Evolutionary conservation across 2,113 vertebrate genomes (phyloP).

Genomic region (Anseranas semipalmata): DNA sequence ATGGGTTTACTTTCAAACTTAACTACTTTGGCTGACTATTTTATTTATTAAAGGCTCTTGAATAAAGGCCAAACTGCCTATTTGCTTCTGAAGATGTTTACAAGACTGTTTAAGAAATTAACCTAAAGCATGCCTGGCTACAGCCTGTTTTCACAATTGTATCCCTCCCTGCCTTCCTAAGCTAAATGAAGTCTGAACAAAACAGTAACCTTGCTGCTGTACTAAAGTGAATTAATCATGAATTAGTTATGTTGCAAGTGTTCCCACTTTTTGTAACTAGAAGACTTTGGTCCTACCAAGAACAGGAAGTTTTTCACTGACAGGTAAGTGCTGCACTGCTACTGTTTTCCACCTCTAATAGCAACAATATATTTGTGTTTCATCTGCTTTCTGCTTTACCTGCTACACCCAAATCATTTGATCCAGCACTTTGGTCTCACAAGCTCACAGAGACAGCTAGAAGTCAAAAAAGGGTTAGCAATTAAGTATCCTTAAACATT

Average conservation of each 20-base stretch:
- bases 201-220: not conserved
- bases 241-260: not conserved
- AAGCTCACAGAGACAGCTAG: not conserved
- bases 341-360: not conserved
- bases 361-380: not conserved
- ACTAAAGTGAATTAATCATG: not conserved
- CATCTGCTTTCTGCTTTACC: not conserved
- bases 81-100: not conserved
- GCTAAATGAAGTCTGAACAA: not conserved
- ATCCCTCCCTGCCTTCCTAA: not conserved
- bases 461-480: not conserved
- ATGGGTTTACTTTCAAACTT: not conserved
- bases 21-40: not conserved
- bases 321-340: not conserved
- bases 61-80: not conserved
- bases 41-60: too few species aligned
- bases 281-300: not conserved
- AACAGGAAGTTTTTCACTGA: not conserved
- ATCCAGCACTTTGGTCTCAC: not conserved
- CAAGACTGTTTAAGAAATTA: not conserved
- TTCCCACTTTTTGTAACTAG: not conserved
- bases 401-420: not conserved
- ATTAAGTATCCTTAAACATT: not conserved
- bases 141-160: not conserved
- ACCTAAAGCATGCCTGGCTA: not conserved